Evolutionary conservation across 2,888 invertebrate genomes (phyloP), one percentile per base, ranked within the genome.

Genomic region (Drosophila neotestacea): DNA sequence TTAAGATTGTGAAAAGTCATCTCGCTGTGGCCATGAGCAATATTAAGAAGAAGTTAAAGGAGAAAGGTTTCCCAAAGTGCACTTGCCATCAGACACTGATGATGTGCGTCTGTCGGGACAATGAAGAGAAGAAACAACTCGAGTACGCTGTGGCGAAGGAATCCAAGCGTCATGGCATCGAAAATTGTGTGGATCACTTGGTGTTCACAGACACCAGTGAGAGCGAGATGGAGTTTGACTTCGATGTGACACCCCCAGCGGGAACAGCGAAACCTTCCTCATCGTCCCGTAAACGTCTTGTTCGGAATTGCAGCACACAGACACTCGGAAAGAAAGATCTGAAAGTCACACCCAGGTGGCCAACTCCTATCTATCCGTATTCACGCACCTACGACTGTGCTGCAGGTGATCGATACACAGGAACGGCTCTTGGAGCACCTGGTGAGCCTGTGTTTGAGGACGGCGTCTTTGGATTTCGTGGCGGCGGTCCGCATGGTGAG

Each of bases 191-290:
- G 1, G 88, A 92, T 36, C 77, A 75, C 0, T 50, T 92, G 34
- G 72, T 90, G 1, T 73, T 92, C 0, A 90, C 92, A 0, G 92
- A 92, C 28, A 92, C 92, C 0, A 91, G 90, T 10, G 91, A 92
- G 0, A 92, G 90, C 10, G 95, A 95, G 50, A 94, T 94, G 16
- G 95, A 95, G 59, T 94, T 95, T 91, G 95, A 95, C 81, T 94
- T 95, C 22, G 95, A 95, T 77, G 95, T 95, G 61, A 95, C 95
- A 0, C 95, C 95, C 0, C 95, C 95, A 0, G 44, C 42, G 32
- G 55, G 42, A 42, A 11, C 34, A 22, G 34, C 4, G 1, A 10
- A 9, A 13, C n/a, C n/a, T 3, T 11, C 4, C 3, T 0, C 4
- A 5, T 4, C 4, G 6, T 95, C 94, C 0, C 93, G 94, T 56